Evolutionary conservation across 1,140 invertebrate genomes (phyloP).

Genomic region (Camponotus vicinus): DNA sequence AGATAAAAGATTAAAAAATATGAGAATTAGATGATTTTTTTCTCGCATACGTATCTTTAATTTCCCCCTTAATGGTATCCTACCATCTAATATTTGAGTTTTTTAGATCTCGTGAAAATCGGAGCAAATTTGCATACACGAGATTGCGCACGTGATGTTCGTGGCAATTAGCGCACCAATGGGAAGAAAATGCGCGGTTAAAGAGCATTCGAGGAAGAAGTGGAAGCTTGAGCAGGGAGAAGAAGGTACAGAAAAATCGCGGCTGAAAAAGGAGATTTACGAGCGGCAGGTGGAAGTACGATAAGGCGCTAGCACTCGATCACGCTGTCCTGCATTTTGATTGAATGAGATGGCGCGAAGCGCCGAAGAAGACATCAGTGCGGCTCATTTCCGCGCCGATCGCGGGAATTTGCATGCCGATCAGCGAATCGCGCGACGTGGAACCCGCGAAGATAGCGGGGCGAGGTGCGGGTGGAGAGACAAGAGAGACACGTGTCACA

Average conservation of each 20-base stretch:
- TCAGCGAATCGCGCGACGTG: conserved; percentile 22
- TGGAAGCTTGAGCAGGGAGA: neutral
- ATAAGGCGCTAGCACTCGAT: conserved; percentile 71
- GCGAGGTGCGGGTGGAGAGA: neutral
- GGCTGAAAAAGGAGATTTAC: conserved; percentile 58
- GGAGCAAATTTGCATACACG: conserved; percentile 1
- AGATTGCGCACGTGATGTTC: neutral
- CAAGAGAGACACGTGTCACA: neutral
- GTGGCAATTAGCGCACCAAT: conserved; percentile 16
- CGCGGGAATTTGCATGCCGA: conserved; percentile 61
- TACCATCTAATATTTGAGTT: neutral
- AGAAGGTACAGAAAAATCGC: conserved; percentile 33
- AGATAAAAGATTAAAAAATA: neutral
- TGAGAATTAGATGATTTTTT: neutral
- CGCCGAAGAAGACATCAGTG: conserved; percentile 45
- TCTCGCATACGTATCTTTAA: neutral
- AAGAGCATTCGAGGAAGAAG: conserved; percentile 26
- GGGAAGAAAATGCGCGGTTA: neutral
- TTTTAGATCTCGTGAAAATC: neutral
- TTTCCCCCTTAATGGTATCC: neutral
- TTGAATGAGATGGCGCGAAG: conserved; percentile 67
- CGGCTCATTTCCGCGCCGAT: conserved; percentile 17
- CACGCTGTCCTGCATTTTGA: conserved; percentile 76
- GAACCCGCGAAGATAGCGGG: neutral
- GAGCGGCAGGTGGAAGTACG: conserved; percentile 54